Evolutionary conservation across 2,888 invertebrate species (phyloP), one percentile per base, ranked within the genome.

Genomic region (Nemoura dubitans): DNA sequence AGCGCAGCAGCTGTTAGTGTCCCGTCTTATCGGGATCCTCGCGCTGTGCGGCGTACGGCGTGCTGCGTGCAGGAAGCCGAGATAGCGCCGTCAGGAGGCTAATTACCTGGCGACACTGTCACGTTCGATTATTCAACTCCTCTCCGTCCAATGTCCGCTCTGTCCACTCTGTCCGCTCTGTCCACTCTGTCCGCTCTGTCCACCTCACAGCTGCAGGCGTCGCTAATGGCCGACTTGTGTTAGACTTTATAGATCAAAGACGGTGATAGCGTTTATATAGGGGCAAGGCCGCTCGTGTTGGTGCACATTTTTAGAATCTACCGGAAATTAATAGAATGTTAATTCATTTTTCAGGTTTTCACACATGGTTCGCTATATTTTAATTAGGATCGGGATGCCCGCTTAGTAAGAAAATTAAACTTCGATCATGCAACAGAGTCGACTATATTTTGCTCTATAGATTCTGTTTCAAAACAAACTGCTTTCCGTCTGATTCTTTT

Each of bases 301-400:
- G 2, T 16, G 14, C 59, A 21, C 59, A 59, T 59, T 59, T 59
- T 21, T 10, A 59, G 59, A 59, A 59, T 7, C 59, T 59, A 59
- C 59, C 59, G 59, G 59, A 59, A 59, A 59, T 59, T 59, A 59
- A 14, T 10, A 10, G 59, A 59, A 59, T 59, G 59, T 59, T 59
- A 59, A 59, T 59, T 59, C 59, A 59, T 14, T 59, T 59, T 59
- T 59, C 59, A 59, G 59, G 59, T 59, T 59, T 59, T 59, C 59
- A 59, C 59, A 59, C 59, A 59, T 59, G 59, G 59, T 21, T 59
- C 59, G 59, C 59, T 59, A 7, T 21, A 21, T 59, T 21, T 59
- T 59, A 59, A 59, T 59, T 59, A 59, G 21, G 59, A 59, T 59
- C 14, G 3, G 59, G 10, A 21, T 59, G 14, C 14, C 59, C 21